A percentile compares a stretch with the other conserved stretches of the same genome.
Evolutionary conservation across 1,140 invertebrate species (phyloP).

Genomic region (Bradysia coprophila): DNA sequence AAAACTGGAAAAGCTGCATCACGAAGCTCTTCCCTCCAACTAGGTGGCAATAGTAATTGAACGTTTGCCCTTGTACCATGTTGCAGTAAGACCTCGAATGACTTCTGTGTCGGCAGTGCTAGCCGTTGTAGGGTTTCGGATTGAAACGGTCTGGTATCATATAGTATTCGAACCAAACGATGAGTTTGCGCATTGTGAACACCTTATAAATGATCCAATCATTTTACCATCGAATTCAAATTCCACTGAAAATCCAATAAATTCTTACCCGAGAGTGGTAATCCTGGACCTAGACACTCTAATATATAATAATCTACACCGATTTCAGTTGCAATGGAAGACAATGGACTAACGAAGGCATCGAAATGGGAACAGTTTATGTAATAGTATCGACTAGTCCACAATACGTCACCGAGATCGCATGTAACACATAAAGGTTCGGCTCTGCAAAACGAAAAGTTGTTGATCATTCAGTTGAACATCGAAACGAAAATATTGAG

Average conservation of each 20-base stretch:
- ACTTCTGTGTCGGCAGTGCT: slow-evolving; percentile 51
- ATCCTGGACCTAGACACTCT: slow-evolving; percentile 57
- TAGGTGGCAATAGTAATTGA: slow-evolving; percentile 59
- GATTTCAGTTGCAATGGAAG: slow-evolving; percentile 20
- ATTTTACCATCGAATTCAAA: too few species aligned
- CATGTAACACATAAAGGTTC: slow-evolving; percentile 69
- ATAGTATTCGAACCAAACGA: slow-evolving; percentile 49
- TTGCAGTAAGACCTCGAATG: slow-evolving; percentile 56
- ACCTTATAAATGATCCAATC: too few species aligned
- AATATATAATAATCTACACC: slow-evolving; percentile 52
- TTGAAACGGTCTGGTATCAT: slow-evolving; percentile 48
- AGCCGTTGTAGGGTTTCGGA: slow-evolving; percentile 42
- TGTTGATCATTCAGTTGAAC: background rate
- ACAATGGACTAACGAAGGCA: slow-evolving; percentile 40
- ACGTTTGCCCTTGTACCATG: slow-evolving; percentile 61
- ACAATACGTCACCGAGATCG: slow-evolving; percentile 43
- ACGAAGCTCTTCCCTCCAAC: slow-evolving; percentile 62
- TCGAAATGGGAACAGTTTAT: slow-evolving; percentile 64
- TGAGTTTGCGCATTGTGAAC: slow-evolving; percentile 50
- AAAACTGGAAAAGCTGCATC: slow-evolving; percentile 71
- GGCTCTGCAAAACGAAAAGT: slow-evolving; percentile 13
- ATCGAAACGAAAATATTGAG: background rate
- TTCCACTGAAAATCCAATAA: background rate
- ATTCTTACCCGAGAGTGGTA: slow-evolving; percentile 45
- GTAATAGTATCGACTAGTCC: slow-evolving; percentile 53